A percentile compares a stretch with the other conserved stretches of the same genome.
Conservation (phyloP, 2,113 vertebrate genomes). For the Chloropsis hardwickii region DNA sequence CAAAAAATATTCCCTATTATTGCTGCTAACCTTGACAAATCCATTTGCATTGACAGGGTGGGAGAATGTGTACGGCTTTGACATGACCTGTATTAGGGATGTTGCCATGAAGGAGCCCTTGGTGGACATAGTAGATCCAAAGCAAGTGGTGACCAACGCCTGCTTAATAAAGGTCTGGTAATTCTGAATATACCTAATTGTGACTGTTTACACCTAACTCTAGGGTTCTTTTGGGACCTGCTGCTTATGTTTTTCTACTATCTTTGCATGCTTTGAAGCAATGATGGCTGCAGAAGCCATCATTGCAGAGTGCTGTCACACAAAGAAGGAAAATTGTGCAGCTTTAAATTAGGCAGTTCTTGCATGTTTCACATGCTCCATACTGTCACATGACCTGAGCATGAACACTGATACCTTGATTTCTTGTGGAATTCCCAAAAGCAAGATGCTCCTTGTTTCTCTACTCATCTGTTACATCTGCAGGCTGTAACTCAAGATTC, state of each 20-base stretch:
- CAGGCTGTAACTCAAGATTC: background rate
- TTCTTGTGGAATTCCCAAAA: background rate
- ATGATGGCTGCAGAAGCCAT: background rate
- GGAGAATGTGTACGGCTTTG: constrained; percentile 98
- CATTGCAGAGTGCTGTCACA: background rate
- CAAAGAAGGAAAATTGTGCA: background rate
- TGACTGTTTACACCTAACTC: background rate
- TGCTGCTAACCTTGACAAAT: constrained; percentile 11
- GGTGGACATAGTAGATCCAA: constrained; percentile 95
- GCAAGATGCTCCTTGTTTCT: background rate
- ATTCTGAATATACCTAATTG: constrained; percentile 17
- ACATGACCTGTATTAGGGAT: constrained; percentile 98
- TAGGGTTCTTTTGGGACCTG: background rate
- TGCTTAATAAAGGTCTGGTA: constrained; percentile 93
- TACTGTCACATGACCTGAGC: background rate
- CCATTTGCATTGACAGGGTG: constrained; percentile 83
- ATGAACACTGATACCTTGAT: background rate
- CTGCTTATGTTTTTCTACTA: background rate
- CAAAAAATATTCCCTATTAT: background rate
- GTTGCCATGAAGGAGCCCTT: constrained; percentile 96
- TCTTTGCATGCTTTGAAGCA: background rate
- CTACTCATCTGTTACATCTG: background rate
- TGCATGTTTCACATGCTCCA: background rate
- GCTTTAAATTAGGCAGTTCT: background rate
- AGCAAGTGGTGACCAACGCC: constrained; percentile 97